Percentiles rank a stretch among this genome's conserved stretches.
These are phyloP conservation scores for Orchestes rusci DNA, from an alignment of 2,888 invertebrate species.

Conservation along the genomic window DNA sequence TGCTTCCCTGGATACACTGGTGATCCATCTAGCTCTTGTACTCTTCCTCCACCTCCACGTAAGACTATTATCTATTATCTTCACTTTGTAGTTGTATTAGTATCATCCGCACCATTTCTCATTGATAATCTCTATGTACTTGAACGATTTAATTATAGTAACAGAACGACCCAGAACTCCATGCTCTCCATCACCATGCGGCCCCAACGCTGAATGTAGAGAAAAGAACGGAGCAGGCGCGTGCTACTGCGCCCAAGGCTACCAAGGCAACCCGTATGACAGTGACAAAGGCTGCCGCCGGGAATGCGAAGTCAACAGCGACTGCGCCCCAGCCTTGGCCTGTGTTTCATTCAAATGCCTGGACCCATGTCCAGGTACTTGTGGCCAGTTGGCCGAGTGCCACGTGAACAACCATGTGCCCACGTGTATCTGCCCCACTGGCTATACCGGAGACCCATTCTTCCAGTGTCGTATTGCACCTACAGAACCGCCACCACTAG, in stretches of 20 bases:
- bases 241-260: conserved; percentile 71
- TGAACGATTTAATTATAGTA: too few relatives aligned
- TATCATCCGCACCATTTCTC: neutral
- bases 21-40: conserved; percentile 59
- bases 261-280: conserved; percentile 77
- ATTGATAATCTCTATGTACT: too few relatives aligned
- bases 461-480: conserved; percentile 60
- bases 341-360: conserved; percentile 78
- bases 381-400: conserved; percentile 74
- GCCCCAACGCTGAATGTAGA: conserved; percentile 76
- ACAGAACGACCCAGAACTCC: conserved; percentile 65
- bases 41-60: conserved; percentile 37
- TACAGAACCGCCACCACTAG: conserved; percentile 43
- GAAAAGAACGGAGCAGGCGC: conserved; percentile 80
- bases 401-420: conserved; percentile 73
- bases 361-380: conserved; percentile 78
- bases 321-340: conserved; percentile 64
- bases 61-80: conserved; percentile 31
- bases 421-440: conserved; percentile 65
- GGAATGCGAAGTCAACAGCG: conserved; percentile 73
- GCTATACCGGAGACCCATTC: conserved; percentile 77
- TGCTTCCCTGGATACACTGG: conserved; percentile 79
- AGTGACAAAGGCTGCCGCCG: conserved; percentile 57
- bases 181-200: conserved; percentile 77
- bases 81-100: neutral